Conservation (phyloP, 2,113 vertebrate species). For the Nymphicus hollandicus region DNA sequence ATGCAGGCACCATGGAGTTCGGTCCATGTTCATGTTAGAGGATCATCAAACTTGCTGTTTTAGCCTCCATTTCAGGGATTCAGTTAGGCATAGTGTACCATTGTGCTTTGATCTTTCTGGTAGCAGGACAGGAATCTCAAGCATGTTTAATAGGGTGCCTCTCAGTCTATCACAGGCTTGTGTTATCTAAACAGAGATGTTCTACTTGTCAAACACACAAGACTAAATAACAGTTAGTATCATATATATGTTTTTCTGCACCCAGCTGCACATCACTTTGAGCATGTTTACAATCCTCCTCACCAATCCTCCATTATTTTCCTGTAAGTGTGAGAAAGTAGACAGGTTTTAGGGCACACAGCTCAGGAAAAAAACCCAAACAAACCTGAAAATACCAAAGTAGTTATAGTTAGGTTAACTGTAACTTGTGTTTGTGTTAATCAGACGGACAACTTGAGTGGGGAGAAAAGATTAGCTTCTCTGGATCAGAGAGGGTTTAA, state of each 20-base stretch:
- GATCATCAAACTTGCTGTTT: neutral
- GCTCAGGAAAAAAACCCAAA: neutral
- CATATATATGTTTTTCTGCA: neutral
- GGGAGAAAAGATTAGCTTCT: neutral
- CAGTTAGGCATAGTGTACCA: neutral
- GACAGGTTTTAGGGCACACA: neutral
- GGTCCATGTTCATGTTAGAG: rapidly evolving
- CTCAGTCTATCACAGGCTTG: neutral
- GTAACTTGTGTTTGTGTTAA: neutral
- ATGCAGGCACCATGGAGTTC: rapidly evolving
- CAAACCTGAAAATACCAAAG: neutral
- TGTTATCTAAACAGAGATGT: neutral
- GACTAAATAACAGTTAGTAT: neutral
- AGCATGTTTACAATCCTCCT: neutral
- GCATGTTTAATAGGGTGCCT: neutral
- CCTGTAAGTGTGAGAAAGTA: neutral
- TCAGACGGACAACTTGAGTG: neutral
- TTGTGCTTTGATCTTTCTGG: neutral
- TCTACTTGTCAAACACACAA: neutral
- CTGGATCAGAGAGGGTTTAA: neutral
- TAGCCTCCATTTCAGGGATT: neutral
- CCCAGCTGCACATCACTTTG: neutral
- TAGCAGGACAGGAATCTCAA: neutral
- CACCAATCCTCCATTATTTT: neutral
- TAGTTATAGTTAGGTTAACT: neutral